Base-by-base conservation (phyloP, 2,888 invertebrate species). In the Drosophila longiperda region DNA sequence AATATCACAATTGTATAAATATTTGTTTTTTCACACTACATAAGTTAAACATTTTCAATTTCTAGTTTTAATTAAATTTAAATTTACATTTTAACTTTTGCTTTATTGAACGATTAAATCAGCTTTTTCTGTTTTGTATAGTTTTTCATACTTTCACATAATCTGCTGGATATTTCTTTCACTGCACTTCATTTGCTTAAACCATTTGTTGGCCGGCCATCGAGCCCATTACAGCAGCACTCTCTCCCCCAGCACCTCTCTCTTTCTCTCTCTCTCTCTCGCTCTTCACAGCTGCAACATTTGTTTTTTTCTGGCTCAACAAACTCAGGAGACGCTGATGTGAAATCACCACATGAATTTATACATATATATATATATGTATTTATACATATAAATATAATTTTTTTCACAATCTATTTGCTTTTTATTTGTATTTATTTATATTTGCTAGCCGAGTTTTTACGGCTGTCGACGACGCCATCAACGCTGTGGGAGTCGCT, bases 401-500 rank as follows among this genome's bases (percentile, higher is more conserved):
- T 40, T n/a, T 83, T 80, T 80, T 82, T 70, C 69, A 67, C 84
- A 68, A 83, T 88, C 85, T 82, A 84, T 87, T 83, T 75, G 82
- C 58, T 66, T 78, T 78, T 89, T 82, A 77, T 73, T 71, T 73
- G 73, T 77, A 86, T 87, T 82, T 85, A 87, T 83, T 83, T 82
- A 80, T 88, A 79, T 81, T 78, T 75, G 73, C 66, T 66, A 76
- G 83, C 75, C 73, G 79, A 70, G 64, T 80, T 76, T 82, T 87
- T 86, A 86, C 86, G 86, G 83, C 83, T 74, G 75, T 48, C 63
- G 48, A 61, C 60, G 23, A 20, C 57, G 62, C 26, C 36, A 29
- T 53, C 45, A 26, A 55, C 66, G 63, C 64, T 54, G 67, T 72
- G 67, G 68, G 68, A 66, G 68, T 63, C 53, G 33, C 53, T n/a